phyloP scores from a whole-genome alignment of 2,797 vertebrate species.

The Acropternis orthonyx region DNA sequence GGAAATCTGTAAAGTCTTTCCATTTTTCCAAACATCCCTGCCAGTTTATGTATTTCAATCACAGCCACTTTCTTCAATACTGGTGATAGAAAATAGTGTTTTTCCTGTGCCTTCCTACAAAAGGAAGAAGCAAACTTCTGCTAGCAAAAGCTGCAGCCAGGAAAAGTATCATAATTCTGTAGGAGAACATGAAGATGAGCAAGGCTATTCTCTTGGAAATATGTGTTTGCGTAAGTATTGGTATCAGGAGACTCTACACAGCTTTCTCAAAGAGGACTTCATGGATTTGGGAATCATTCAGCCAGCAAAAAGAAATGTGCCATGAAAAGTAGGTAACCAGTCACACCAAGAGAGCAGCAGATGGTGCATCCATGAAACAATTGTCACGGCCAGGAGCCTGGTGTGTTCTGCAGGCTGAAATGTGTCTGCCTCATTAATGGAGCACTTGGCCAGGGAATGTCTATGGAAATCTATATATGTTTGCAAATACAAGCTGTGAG shows the following conservation, averaged over 20 bases:
- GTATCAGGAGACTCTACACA: background rate
- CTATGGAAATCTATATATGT: background rate
- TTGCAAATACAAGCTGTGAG: background rate
- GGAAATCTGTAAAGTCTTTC: background rate
- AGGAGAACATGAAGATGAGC: background rate
- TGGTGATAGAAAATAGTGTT: background rate
- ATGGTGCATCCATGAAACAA: conserved; percentile 28
- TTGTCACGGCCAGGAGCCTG: background rate
- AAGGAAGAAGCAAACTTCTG: background rate
- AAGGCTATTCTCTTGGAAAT: background rate
- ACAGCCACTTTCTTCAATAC: background rate
- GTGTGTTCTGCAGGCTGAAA: conserved; percentile 14
- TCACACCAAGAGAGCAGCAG: conserved; percentile 22
- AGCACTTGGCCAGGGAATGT: background rate
- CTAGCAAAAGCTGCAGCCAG: background rate
- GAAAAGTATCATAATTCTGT: background rate
- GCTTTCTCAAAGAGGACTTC: conserved; percentile 30
- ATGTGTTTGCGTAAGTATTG: background rate
- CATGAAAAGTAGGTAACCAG: conserved; percentile 29
- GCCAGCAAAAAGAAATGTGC: conserved; percentile 41
- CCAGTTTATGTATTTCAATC: background rate
- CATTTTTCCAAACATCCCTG: background rate
- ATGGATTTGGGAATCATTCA: conserved; percentile 22
- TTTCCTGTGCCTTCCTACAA: background rate
- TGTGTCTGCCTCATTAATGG: conserved; percentile 32